These are phyloP conservation scores for Yponomeuta malinellus DNA, from an alignment of 2,888 invertebrate species.

Conservation along the genomic window DNA sequence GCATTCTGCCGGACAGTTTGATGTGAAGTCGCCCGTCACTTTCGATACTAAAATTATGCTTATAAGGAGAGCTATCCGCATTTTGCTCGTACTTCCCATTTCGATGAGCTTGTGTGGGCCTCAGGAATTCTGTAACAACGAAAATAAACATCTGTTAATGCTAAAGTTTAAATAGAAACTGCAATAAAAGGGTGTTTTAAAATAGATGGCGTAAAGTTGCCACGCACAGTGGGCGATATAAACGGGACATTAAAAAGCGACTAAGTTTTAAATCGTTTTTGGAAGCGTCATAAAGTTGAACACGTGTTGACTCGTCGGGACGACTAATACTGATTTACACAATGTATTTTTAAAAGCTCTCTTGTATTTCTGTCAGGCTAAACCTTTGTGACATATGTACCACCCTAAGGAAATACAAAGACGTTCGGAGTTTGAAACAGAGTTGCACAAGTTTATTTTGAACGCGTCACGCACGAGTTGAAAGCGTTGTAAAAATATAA, in stretches of 20 bases:
- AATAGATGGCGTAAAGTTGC: constrained; percentile 41
- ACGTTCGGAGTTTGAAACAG: too few relatives aligned
- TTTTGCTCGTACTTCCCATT: constrained; percentile 43
- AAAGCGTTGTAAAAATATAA: too few relatives aligned
- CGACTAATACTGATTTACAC: neutral
- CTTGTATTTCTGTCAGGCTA: too few relatives aligned
- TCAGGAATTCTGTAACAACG: constrained; percentile 55
- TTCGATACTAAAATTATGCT: constrained; percentile 34
- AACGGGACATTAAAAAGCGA: constrained; percentile 37
- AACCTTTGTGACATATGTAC: too few relatives aligned
- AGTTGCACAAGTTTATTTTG: too few relatives aligned
- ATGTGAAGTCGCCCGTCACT: constrained; percentile 67
- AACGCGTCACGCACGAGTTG: too few relatives aligned
- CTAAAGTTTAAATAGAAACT: constrained; percentile 12
- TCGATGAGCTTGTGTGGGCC: constrained; percentile 25
- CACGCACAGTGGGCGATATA: constrained; percentile 43
- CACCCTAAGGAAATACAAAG: too few relatives aligned
- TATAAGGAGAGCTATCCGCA: constrained; percentile 40
- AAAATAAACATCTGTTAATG: constrained; percentile 23
- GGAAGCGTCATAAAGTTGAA: constrained; percentile 10
- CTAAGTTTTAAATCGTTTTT: constrained; percentile 13
- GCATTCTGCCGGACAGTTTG: constrained; percentile 80
- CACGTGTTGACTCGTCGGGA: neutral
- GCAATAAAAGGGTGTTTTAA: constrained; percentile 31
- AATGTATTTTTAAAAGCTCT: too few relatives aligned